These are phyloP conservation scores for Promerops cafer DNA, from an alignment of 2,113 vertebrate genomes.

Conservation along the genomic window DNA sequence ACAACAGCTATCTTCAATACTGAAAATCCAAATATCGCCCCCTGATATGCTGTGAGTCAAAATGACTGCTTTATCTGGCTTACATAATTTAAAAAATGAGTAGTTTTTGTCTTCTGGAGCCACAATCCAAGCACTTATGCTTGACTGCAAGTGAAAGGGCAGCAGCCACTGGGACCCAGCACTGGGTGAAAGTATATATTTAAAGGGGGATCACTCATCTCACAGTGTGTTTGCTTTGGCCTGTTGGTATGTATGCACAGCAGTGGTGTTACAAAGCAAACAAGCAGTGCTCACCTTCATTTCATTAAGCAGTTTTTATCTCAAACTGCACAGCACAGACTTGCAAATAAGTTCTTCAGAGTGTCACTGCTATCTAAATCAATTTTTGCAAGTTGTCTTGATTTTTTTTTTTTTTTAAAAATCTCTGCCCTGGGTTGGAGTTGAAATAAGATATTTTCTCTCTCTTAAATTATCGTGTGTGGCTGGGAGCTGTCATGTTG, in stretches of 20 bases:
- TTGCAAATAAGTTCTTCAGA: constrained; percentile 44
- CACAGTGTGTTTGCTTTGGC: background rate
- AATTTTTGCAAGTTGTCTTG: constrained; percentile 42
- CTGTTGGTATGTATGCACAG: background rate
- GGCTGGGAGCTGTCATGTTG: constrained; percentile 43
- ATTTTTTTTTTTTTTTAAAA: background rate
- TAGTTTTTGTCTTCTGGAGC: background rate
- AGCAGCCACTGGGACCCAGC: background rate
- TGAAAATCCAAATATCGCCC: constrained; percentile 5
- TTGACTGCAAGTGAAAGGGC: background rate
- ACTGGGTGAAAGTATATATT: background rate
- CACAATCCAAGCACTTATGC: background rate
- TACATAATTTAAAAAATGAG: background rate
- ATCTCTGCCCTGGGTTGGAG: background rate
- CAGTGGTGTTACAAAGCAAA: background rate
- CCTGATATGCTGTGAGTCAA: background rate
- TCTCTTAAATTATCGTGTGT: constrained; percentile 11
- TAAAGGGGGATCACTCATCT: background rate
- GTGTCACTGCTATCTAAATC: constrained; percentile 18
- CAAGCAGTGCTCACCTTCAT: background rate
- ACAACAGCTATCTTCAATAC: constrained; percentile 8
- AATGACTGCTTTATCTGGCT: background rate
- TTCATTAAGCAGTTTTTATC: background rate
- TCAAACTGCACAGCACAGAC: constrained; percentile 2
- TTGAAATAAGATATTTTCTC: constrained; percentile 17